Evolutionary conservation across 2,888 invertebrate species (phyloP).

Genomic region (Meteorus cinctellus): DNA sequence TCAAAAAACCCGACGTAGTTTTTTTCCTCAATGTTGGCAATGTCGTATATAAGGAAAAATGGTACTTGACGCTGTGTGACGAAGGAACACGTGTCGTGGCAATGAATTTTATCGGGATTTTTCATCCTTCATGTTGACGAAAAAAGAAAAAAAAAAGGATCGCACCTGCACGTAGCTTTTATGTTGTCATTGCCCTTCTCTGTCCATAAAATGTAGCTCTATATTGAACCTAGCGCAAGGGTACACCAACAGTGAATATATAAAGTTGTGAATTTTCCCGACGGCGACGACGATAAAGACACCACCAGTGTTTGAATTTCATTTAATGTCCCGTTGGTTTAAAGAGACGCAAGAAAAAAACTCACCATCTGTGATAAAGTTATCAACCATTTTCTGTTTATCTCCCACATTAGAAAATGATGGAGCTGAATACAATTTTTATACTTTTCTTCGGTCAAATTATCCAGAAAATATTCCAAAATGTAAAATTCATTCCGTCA

Average conservation of each 20-base stretch:
- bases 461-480: too few relatives aligned
- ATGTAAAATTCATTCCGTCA: too few relatives aligned
- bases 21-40: constrained; percentile 4
- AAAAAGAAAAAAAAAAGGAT: constrained; percentile 28
- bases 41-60: constrained; percentile 26
- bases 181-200: constrained; percentile 27
- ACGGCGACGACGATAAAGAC: too few relatives aligned
- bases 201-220: constrained; percentile 24
- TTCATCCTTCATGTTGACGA: background rate
- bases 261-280: too few relatives aligned
- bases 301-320: too few relatives aligned
- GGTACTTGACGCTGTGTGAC: constrained; percentile 34
- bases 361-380: too few relatives aligned
- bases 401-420: too few relatives aligned
- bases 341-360: background rate
- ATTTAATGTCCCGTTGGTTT: background rate
- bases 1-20: background rate
- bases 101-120: constrained; percentile 45
- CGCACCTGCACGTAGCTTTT: constrained; percentile 29
- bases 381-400: too few relatives aligned
- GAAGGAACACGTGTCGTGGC: constrained; percentile 40
- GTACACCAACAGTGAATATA: background rate
- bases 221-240: background rate
- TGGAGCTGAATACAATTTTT: too few relatives aligned
- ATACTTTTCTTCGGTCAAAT: too few relatives aligned